A percentile compares a stretch with the other conserved stretches of the same genome.
These are phyloP conservation scores for Chamaea fasciata DNA, from an alignment of 2,113 vertebrate genomes.

Conservation along the genomic window DNA sequence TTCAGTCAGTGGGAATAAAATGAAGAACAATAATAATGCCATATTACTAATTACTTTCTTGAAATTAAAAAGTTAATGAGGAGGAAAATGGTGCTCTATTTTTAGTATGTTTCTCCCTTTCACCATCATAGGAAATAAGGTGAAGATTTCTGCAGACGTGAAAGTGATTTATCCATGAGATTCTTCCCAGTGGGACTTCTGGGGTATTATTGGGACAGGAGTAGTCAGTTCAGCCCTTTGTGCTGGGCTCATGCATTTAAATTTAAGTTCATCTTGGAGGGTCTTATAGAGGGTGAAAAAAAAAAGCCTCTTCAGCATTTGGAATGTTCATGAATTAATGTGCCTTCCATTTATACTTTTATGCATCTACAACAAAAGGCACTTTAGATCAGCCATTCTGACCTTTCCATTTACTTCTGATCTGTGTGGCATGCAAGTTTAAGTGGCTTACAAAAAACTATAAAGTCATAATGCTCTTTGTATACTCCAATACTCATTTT, in stretches of 20 bases:
- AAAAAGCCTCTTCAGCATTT: background rate
- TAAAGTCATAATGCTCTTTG: background rate
- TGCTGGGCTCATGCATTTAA: background rate
- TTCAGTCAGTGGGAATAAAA: background rate
- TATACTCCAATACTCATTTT: background rate
- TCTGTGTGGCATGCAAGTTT: background rate
- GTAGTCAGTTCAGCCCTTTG: background rate
- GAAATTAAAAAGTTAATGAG: conserved; percentile 44
- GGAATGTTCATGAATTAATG: background rate
- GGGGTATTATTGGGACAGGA: background rate
- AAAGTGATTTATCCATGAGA: background rate
- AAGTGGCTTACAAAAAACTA: background rate
- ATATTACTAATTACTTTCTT: conserved; percentile 1
- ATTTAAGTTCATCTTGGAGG: background rate
- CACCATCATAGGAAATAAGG: background rate
- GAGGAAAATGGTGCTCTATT: background rate
- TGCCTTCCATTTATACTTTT: background rate
- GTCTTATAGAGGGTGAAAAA: background rate
- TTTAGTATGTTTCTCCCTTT: background rate
- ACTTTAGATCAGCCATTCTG: background rate
- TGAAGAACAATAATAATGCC: background rate
- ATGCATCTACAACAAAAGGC: background rate
- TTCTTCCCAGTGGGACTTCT: background rate
- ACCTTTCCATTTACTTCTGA: background rate
- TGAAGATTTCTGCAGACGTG: background rate